Percentiles rank a stretch among this genome's conserved stretches.
Evolutionary conservation across 2,888 invertebrate genomes (phyloP).

Genomic region (Lapara coniferarum): DNA sequence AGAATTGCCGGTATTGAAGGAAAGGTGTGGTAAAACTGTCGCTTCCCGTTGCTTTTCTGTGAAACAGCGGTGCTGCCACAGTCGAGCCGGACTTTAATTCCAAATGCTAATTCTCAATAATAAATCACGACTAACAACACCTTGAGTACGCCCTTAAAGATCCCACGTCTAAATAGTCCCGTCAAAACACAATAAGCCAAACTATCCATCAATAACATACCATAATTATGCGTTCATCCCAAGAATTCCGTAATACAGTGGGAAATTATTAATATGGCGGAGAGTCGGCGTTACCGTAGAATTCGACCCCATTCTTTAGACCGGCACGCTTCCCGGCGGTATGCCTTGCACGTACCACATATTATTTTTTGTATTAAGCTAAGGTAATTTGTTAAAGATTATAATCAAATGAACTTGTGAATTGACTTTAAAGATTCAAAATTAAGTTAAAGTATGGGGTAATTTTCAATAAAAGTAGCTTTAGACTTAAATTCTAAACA

Average conservation of each 20-base stretch:
- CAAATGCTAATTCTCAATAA: too few relatives aligned
- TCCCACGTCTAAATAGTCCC: not conserved
- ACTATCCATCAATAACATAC: conserved; percentile 21
- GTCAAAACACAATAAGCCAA: conserved; percentile 10
- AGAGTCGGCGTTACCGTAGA: conserved; percentile 51
- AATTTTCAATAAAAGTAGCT: too few relatives aligned
- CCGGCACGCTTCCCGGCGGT: conserved; percentile 29
- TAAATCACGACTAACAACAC: too few relatives aligned
- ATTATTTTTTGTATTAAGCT: conserved; percentile 11
- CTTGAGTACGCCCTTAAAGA: not conserved
- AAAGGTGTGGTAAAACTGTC: too few relatives aligned
- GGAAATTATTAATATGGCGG: conserved; percentile 58
- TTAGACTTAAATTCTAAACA: too few relatives aligned
- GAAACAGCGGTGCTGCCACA: too few relatives aligned
- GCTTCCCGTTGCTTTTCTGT: too few relatives aligned
- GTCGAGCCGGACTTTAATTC: too few relatives aligned
- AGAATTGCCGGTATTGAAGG: too few relatives aligned
- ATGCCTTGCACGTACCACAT: conserved; percentile 25
- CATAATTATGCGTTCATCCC: conserved; percentile 26
- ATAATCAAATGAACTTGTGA: not conserved
- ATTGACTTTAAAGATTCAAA: too few relatives aligned
- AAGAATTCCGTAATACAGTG: conserved; percentile 40
- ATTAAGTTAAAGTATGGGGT: too few relatives aligned
- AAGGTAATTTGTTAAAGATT: conserved; percentile 1
- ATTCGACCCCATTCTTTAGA: conserved; percentile 66